These are phyloP conservation scores for Anolis sagrei DNA, from an alignment of 2,113 vertebrate species.

Conservation along the genomic window DNA sequence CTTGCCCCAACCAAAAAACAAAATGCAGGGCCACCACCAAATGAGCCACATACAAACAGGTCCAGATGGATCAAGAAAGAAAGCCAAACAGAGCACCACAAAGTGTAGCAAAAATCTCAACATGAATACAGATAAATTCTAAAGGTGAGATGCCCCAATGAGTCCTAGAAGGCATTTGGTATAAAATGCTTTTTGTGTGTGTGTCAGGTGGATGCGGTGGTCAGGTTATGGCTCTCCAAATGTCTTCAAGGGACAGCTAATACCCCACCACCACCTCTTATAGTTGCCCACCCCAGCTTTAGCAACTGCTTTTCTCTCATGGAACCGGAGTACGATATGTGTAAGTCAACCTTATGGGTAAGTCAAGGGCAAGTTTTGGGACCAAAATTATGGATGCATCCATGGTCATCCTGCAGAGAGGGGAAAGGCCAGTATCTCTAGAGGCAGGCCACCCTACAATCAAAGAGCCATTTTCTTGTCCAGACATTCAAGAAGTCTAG, in stretches of 20 bases:
- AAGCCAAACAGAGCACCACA: neutral
- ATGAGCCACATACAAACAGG: neutral
- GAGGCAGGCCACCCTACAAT: too few relatives aligned
- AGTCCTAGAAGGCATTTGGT: neutral
- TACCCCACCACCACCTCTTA: neutral
- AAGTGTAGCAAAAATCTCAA: neutral
- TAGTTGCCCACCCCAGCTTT: too few relatives aligned
- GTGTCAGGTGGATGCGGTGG: neutral
- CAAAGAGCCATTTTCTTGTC: too few relatives aligned
- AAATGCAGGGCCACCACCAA: neutral
- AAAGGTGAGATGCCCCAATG: neutral
- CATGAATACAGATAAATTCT: too few relatives aligned
- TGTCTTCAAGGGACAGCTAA: too few relatives aligned
- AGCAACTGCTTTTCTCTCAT: neutral
- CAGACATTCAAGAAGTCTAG: too few relatives aligned
- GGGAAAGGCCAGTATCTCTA: too few relatives aligned
- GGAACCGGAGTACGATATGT: neutral
- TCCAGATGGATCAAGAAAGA: neutral
- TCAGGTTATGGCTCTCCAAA: too few relatives aligned
- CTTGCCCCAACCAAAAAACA: neutral
- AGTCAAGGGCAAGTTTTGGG: too few relatives aligned
- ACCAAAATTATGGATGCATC: too few relatives aligned
- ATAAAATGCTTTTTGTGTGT: neutral
- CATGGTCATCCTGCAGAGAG: too few relatives aligned
- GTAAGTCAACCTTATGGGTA: too few relatives aligned